These are phyloP conservation scores for Dolichoris vasculosae DNA, from an alignment of 1,140 invertebrate genomes.

Conservation along the genomic window DNA sequence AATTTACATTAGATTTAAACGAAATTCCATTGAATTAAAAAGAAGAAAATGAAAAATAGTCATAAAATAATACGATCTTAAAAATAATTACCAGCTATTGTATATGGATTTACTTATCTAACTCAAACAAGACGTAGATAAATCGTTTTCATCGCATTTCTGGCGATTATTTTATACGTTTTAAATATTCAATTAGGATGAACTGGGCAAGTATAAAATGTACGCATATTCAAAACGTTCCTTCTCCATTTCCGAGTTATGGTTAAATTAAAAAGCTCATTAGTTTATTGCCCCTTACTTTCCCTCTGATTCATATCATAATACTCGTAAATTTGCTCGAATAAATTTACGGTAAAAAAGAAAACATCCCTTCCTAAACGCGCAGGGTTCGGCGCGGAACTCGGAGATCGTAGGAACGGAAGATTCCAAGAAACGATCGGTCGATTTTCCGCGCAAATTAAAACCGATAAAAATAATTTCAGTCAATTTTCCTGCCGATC, in stretches of 20 bases:
- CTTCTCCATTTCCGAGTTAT: neutral
- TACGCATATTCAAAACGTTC: neutral
- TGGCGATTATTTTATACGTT: neutral
- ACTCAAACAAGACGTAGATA: neutral
- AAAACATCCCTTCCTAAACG: neutral
- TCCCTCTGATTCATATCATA: neutral
- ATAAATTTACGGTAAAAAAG: neutral
- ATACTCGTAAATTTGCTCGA: neutral
- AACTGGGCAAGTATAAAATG: neutral
- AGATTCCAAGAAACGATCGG: too few species aligned
- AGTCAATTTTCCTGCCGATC: too few species aligned
- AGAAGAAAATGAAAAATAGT: neutral
- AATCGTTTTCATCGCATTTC: neutral
- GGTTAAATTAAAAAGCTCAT: constrained; percentile 1
- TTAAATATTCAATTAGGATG: neutral
- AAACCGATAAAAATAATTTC: too few species aligned
- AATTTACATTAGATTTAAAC: neutral
- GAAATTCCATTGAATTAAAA: neutral
- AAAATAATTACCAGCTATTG: neutral
- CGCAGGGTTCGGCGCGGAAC: too few species aligned
- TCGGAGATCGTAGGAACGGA: too few species aligned
- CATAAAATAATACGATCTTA: neutral
- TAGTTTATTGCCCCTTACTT: neutral
- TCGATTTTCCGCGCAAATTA: too few species aligned
- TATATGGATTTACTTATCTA: neutral